Evolutionary conservation across 2,797 vertebrate genomes (phyloP), one percentile per base, ranked within the genome.

Genomic region (Pelobates cultripes): DNA sequence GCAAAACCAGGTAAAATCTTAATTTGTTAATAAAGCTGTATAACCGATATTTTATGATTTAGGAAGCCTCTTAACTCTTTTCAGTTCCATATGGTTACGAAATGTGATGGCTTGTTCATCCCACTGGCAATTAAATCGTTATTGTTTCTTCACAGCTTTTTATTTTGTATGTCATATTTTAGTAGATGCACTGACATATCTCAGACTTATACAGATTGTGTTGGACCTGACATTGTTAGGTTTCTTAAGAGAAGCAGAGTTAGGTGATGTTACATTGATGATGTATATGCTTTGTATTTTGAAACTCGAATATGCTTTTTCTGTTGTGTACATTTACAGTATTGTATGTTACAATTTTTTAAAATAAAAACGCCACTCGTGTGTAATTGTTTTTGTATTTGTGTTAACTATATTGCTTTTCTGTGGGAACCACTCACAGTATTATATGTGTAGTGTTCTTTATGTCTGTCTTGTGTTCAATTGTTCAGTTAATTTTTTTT

Each of bases 1-100:
- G 41, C 43, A 15, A 40, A 68, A n/a, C 43, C 64, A 70, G 82
- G 82, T 84, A 75, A 79, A 28, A 41, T 40, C 28, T 12, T 68
- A 15, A 43, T 28, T 6, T 13, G 12, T 12, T 8, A 40, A 68
- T 43, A 63, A 43, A 28, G 28, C 28, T 28, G 28, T 28, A 28
- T 28, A 28, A 28, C 28, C 2, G 28, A 28, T 28, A 28, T 28
- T 28, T 28, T 28, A 28, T 28, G 28, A 28, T 28, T 1, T 28
- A 28, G 28, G 28, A 28, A 28, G 28, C 28, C 28, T 28, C 28
- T 28, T 28, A 28, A 28, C 28, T 28, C 28, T 2, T 28, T 28
- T 28, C 28, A 28, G 28, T 28, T 28, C 28, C 28, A 28, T 28
- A 28, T 28, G 28, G 28, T 28, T 28, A 28, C 28, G 28, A 28